These are phyloP conservation scores for Hippocampus abdominalis DNA, from an alignment of 2,113 vertebrate species.

Conservation along the genomic window DNA sequence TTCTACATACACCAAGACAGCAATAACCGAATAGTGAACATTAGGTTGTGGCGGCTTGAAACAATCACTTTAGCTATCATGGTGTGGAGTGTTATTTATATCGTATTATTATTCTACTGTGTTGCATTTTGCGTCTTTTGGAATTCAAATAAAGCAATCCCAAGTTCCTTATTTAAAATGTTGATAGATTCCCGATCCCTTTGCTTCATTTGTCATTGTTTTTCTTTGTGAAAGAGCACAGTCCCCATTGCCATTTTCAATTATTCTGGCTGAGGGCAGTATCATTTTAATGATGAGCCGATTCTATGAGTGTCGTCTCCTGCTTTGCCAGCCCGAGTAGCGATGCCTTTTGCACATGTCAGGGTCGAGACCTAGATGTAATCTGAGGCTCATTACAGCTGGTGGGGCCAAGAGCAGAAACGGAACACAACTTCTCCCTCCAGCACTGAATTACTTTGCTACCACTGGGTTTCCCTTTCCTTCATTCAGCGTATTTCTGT, in stretches of 20 bases:
- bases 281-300: constrained; percentile 78
- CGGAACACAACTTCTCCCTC: constrained; percentile 72
- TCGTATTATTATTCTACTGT: neutral
- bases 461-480: constrained; percentile 54
- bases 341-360: constrained; percentile 74
- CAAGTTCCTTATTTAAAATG: constrained; percentile 16
- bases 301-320: constrained; percentile 61
- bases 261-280: constrained; percentile 72
- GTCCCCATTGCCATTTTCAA: constrained; percentile 61
- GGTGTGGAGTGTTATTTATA: neutral
- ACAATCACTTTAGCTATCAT: neutral
- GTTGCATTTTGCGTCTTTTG: neutral
- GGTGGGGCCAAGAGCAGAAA: constrained; percentile 66
- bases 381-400: constrained; percentile 74
- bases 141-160: constrained; percentile 4
- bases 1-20: no score
- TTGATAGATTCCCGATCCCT: constrained; percentile 28
- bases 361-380: constrained; percentile 69
- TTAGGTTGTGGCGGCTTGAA: neutral
- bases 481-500: constrained; percentile 50
- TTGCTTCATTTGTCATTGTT: constrained; percentile 22
- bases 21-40: no score
- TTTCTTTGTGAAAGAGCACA: constrained; percentile 48
- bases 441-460: constrained; percentile 72
- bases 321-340: constrained; percentile 58